Evolutionary conservation across 2,888 invertebrate genomes (phyloP).

Genomic region (Polydesmus complanatus): DNA sequence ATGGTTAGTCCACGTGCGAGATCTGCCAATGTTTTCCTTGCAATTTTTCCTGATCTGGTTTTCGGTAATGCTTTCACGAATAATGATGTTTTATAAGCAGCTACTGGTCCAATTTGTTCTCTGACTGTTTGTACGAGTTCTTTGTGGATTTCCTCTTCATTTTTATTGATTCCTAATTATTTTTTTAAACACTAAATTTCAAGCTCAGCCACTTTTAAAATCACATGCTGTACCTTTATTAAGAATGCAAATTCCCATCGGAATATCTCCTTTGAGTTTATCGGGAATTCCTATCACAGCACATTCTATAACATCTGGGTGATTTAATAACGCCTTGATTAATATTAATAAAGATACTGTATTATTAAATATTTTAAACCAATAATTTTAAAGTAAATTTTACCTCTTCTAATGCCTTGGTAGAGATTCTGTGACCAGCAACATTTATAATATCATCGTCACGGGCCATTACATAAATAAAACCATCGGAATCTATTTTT

Average conservation of each 20-base stretch:
- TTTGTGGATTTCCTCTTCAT: conserved; percentile 40
- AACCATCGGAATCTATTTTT: conserved; percentile 65
- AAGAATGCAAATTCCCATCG: conserved; percentile 70
- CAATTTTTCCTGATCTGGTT: conserved; percentile 71
- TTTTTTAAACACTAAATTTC: background rate
- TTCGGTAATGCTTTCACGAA: conserved; percentile 69
- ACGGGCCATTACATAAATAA: conserved; percentile 74
- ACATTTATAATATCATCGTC: conserved; percentile 94
- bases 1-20: conserved; percentile 66
- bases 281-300: conserved; percentile 85
- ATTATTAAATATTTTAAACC: background rate
- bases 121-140: conserved; percentile 47
- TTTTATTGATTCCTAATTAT: conserved; percentile 36
- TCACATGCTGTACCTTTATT: conserved; percentile 50
- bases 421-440: conserved; percentile 80
- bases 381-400: background rate
- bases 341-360: background rate
- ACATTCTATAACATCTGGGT: conserved; percentile 69
- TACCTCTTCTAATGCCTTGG: conserved; percentile 70
- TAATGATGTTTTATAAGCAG: conserved; percentile 65
- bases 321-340: conserved; percentile 55
- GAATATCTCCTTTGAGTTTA: conserved; percentile 75
- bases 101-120: conserved; percentile 67
- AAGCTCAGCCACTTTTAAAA: conserved; percentile 4
- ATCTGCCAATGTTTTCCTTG: conserved; percentile 70